Evolutionary conservation across 1,140 invertebrate genomes (phyloP).

Genomic region (Platorchestia sp.): DNA sequence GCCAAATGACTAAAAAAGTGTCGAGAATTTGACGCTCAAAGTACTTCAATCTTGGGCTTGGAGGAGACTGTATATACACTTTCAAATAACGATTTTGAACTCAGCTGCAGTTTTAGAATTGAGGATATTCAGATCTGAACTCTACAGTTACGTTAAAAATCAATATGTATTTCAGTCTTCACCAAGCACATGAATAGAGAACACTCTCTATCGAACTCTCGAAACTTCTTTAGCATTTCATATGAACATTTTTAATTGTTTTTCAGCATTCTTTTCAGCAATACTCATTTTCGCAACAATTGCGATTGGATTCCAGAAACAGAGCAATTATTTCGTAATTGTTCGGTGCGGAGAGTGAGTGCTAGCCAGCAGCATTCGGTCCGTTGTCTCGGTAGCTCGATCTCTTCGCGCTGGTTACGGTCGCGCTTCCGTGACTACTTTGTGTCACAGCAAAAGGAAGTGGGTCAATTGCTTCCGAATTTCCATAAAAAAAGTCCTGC

Average conservation of each 20-base stretch:
- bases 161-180: neutral
- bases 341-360: neutral
- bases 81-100: too few relatives aligned
- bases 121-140: too few relatives aligned
- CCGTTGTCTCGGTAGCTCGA: neutral
- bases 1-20: too few relatives aligned
- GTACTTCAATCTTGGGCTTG: too few relatives aligned
- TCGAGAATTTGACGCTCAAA: too few relatives aligned
- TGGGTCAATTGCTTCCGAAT: conserved; percentile 44
- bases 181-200: neutral
- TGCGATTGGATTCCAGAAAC: neutral
- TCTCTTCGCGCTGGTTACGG: neutral
- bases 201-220: too few relatives aligned
- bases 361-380: neutral
- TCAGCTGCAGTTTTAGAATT: too few relatives aligned
- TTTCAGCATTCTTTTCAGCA: neutral
- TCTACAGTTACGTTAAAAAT: too few relatives aligned
- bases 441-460: conserved; percentile 33
- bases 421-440: conserved; percentile 3
- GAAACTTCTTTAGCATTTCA: neutral
- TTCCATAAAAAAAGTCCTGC: conserved; percentile 18
- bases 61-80: too few relatives aligned
- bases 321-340: neutral
- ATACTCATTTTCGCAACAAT: neutral
- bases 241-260: neutral